These are phyloP conservation scores for Sebastes itinus DNA, from an alignment of 2,797 vertebrate species.

Conservation along the genomic window DNA sequence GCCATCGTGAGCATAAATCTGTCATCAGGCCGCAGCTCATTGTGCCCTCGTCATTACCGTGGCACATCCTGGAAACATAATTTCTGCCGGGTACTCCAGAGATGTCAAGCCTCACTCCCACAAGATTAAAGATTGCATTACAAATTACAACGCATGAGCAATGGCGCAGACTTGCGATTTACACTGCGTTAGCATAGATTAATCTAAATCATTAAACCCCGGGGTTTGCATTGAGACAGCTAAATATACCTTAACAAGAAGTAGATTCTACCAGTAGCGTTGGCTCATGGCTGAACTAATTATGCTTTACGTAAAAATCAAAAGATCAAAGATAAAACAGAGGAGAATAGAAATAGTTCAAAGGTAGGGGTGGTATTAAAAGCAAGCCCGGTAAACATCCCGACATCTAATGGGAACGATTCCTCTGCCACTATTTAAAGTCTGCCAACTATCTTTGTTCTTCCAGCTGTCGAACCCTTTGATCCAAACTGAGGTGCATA, in stretches of 20 bases:
- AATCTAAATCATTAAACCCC: constrained; percentile 64
- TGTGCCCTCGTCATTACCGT: constrained; percentile 54
- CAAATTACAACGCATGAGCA: constrained; percentile 62
- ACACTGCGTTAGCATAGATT: constrained; percentile 61
- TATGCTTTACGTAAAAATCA: constrained; percentile 45
- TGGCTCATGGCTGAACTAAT: constrained; percentile 58
- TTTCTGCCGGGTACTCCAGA: constrained; percentile 57
- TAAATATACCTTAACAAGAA: constrained; percentile 51
- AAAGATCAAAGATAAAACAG: constrained; percentile 51
- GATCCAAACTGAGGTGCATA: not conserved
- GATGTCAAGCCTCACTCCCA: constrained; percentile 65
- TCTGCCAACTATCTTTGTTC: not conserved
- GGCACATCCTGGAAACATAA: constrained; percentile 54
- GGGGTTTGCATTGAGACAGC: constrained; percentile 43
- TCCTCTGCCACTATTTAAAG: not conserved
- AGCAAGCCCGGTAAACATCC: constrained; percentile 30
- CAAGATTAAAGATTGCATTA: constrained; percentile 73
- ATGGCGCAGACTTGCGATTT: constrained; percentile 48
- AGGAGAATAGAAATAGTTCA: constrained; percentile 33
- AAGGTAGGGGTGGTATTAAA: constrained; percentile 10
- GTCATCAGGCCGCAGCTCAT: constrained; percentile 55
- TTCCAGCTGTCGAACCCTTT: not conserved
- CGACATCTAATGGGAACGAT: constrained; percentile 10
- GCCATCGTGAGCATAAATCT: constrained; percentile 57
- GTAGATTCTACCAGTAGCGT: constrained; percentile 43